These are phyloP conservation scores for Coendou prehensilis DNA, from an alignment of 2,797 vertebrate species.

Conservation along the genomic window DNA sequence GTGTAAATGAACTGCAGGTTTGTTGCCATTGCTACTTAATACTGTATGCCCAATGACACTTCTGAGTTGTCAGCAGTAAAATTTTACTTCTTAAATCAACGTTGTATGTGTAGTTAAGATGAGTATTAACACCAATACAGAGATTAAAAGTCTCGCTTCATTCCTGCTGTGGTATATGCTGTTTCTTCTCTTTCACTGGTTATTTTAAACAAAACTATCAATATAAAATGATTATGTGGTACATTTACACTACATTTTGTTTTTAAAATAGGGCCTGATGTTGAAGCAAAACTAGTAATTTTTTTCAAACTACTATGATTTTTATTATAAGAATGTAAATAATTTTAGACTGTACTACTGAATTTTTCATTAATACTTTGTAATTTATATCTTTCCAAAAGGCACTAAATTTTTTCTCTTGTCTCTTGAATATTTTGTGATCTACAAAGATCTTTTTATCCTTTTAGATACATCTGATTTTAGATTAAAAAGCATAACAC, in stretches of 20 bases:
- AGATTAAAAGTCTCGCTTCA: slow-evolving; percentile 39
- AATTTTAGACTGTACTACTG: slow-evolving; percentile 35
- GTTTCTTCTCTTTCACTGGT: slow-evolving; percentile 45
- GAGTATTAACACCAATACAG: slow-evolving; percentile 33
- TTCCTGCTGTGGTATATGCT: neutral
- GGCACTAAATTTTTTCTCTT: slow-evolving; percentile 54
- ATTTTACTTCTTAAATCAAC: slow-evolving; percentile 55
- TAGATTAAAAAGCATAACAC: slow-evolving; percentile 95
- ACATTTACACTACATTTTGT: slow-evolving; percentile 52
- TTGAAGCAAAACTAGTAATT: slow-evolving; percentile 60
- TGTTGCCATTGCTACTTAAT: slow-evolving; percentile 42
- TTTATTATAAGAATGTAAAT: slow-evolving; percentile 68
- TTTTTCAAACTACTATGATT: slow-evolving; percentile 60
- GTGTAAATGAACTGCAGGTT: slow-evolving; percentile 11
- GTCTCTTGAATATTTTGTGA: slow-evolving; percentile 75
- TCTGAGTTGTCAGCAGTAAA: slow-evolving; percentile 9
- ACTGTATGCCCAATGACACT: neutral
- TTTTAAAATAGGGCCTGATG: slow-evolving; percentile 59
- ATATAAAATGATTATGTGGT: slow-evolving; percentile 40
- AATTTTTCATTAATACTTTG: slow-evolving; percentile 46
- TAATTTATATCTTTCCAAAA: slow-evolving; percentile 65
- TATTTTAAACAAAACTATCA: slow-evolving; percentile 68
- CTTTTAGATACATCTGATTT: slow-evolving; percentile 84
- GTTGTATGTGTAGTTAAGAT: neutral
- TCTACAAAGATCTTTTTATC: slow-evolving; percentile 76